Evolutionary conservation across 1,140 invertebrate species (phyloP).

Genomic region (Rhyacophila brunnea): DNA sequence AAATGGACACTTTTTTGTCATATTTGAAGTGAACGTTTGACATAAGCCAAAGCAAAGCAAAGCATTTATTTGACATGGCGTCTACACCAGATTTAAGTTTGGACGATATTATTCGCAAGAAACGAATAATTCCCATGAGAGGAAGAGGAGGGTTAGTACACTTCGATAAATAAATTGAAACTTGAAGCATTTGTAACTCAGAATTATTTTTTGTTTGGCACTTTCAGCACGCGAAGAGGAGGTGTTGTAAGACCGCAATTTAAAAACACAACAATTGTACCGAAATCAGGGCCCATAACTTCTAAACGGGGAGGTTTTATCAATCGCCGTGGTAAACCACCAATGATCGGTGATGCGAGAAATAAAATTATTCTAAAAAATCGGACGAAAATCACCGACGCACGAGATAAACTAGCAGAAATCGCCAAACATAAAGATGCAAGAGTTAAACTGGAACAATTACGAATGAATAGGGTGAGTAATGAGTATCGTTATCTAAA

Average conservation of each 20-base stretch:
- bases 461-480: constrained; percentile 49
- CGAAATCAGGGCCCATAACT: neutral
- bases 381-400: constrained; percentile 63
- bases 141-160: constrained; percentile 19
- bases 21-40: no score
- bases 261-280: neutral
- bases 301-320: constrained; percentile 19
- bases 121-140: constrained; percentile 6
- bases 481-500: no score
- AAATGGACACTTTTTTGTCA: no score
- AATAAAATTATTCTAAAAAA: constrained; percentile 69
- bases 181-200: neutral
- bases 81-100: constrained; percentile 17
- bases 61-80: constrained; percentile 6
- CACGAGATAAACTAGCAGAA: constrained; percentile 64
- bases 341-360: constrained; percentile 56
- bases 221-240: constrained; percentile 7
- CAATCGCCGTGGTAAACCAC: constrained; percentile 1
- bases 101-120: constrained; percentile 26
- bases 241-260: constrained; percentile 18
- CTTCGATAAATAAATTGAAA: neutral
- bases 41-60: no score
- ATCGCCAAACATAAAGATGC: constrained; percentile 68
- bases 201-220: no score
- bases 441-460: constrained; percentile 60